Conservation (phyloP, 2,888 invertebrate genomes). For the Melitaea athalia region DNA sequence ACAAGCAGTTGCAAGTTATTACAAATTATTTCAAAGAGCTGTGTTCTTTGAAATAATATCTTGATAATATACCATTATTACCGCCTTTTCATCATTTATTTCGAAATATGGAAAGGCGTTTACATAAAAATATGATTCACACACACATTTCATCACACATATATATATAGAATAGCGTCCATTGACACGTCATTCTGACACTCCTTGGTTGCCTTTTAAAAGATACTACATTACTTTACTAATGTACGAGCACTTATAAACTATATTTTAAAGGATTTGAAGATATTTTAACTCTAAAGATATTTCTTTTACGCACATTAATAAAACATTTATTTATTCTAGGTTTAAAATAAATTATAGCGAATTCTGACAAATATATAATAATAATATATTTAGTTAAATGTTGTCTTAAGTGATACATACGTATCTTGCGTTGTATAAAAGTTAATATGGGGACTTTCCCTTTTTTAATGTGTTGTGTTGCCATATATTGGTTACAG, state of each 20-base stretch:
- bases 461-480: background rate
- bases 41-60: no score
- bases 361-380: slow-evolving; percentile 12
- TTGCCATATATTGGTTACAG: background rate
- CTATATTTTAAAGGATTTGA: background rate
- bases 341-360: slow-evolving; percentile 2
- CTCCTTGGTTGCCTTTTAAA: no score
- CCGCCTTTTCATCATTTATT: no score
- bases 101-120: no score
- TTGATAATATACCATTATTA: no score
- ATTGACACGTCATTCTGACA: no score
- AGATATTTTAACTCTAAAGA: background rate
- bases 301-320: slow-evolving; percentile 7
- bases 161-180: no score
- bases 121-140: no score
- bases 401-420: no score
- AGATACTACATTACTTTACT: background rate
- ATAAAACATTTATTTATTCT: slow-evolving; percentile 4
- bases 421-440: background rate
- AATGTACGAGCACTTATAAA: background rate
- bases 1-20: no score
- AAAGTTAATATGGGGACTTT: background rate
- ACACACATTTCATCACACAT: no score
- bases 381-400: background rate
- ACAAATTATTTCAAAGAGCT: no score